A percentile compares a stretch with the other conserved stretches of the same genome.
Evolutionary conservation across 2,888 invertebrate species (phyloP).

Genomic region (Folsomia manolachei): DNA sequence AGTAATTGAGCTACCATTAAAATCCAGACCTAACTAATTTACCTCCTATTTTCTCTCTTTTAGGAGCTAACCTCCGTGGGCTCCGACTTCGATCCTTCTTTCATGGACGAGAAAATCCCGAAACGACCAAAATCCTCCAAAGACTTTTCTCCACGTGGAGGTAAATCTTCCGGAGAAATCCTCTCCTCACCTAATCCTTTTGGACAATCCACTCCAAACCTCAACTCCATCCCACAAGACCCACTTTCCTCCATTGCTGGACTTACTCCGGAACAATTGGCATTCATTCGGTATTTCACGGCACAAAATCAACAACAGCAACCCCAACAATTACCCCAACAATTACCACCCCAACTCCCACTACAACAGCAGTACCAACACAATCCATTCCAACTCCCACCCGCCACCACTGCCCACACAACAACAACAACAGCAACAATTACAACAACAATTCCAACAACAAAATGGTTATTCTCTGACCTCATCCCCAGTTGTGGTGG

Average conservation of each 20-base stretch:
- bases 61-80: conserved; percentile 71
- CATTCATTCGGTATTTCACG: conserved; percentile 49
- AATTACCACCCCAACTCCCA: conserved; percentile 1
- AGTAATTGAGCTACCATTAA: background rate
- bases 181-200: conserved; percentile 53
- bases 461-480: conserved; percentile 57
- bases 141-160: background rate
- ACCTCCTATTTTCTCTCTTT: conserved; percentile 16
- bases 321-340: conserved; percentile 17
- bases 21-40: too few species aligned
- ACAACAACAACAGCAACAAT: conserved; percentile 21
- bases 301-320: conserved; percentile 57
- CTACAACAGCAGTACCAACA: background rate
- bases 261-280: conserved; percentile 49
- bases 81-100: conserved; percentile 65
- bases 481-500: conserved; percentile 75
- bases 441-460: background rate
- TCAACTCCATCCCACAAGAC: conserved; percentile 22
- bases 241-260: conserved; percentile 32
- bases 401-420: too few species aligned
- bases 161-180: conserved; percentile 56
- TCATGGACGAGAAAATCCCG: conserved; percentile 65
- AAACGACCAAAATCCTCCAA: conserved; percentile 45
- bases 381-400: too few species aligned
- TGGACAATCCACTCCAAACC: background rate